Evolutionary conservation across 2,113 vertebrate species (phyloP).

Genomic region (Pionites leucogaster): DNA sequence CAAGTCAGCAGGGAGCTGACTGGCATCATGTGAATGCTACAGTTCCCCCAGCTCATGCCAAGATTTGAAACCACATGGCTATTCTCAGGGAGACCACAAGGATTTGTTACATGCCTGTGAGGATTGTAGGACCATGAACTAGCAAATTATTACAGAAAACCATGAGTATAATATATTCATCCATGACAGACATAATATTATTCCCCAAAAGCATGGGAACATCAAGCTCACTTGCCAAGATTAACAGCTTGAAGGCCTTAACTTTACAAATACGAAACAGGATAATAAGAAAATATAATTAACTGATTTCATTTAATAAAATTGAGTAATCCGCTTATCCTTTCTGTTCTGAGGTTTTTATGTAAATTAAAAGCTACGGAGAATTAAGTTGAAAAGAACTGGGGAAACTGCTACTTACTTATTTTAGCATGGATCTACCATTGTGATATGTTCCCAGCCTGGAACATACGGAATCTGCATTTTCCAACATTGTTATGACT

Average conservation of each 20-base stretch:
- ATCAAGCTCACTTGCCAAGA: not conserved
- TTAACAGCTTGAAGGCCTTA: not conserved
- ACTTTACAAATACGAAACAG: not conserved
- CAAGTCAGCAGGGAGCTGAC: not conserved
- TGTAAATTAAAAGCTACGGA: not conserved
- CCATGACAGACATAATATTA: not conserved
- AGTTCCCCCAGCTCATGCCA: not conserved
- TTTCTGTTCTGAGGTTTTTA: not conserved
- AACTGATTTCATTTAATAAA: not conserved
- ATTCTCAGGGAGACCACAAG: not conserved
- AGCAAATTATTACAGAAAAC: not conserved
- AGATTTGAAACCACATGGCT: not conserved
- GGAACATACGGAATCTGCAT: not conserved
- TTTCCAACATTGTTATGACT: not conserved
- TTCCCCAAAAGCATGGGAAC: not conserved
- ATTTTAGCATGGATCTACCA: not conserved
- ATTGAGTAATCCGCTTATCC: not conserved
- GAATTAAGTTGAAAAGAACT: not conserved
- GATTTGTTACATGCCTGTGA: not conserved
- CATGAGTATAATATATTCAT: not conserved
- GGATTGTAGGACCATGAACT: not conserved
- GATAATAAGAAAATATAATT: not conserved
- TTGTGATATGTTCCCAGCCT: not conserved
- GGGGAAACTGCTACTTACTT: not conserved
- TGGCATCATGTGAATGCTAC: not conserved